Conservation (phyloP, 2,113 vertebrate species). For the Gymnorhina tibicen region DNA sequence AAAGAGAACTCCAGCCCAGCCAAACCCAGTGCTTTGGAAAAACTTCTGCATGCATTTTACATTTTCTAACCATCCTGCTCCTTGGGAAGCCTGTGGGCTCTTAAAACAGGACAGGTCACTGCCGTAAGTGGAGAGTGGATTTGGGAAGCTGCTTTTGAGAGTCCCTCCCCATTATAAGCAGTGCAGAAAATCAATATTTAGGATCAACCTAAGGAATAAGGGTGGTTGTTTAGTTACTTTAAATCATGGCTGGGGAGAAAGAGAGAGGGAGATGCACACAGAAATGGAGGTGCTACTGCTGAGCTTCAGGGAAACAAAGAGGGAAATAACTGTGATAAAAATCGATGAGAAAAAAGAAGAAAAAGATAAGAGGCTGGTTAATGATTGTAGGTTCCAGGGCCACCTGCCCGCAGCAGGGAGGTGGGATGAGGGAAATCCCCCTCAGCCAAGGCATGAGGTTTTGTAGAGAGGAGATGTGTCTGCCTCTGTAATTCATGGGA, state of each 20-base stretch:
- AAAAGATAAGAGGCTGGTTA: neutral
- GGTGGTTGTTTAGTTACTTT: neutral
- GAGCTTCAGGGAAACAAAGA: neutral
- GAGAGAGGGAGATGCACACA: neutral
- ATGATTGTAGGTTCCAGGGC: neutral
- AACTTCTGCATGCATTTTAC: neutral
- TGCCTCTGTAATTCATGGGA: neutral
- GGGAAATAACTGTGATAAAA: neutral
- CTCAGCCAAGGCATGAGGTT: neutral
- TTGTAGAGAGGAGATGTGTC: neutral
- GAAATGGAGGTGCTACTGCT: neutral
- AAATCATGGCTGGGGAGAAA: neutral
- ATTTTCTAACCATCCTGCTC: neutral
- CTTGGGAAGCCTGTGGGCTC: neutral
- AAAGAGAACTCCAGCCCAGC: neutral
- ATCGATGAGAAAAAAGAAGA: neutral
- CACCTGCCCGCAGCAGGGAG: neutral
- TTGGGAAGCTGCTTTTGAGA: neutral
- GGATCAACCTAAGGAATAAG: neutral
- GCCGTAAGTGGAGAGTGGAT: accelerated
- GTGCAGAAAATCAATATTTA: neutral
- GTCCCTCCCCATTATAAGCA: neutral
- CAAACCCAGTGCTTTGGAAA: neutral
- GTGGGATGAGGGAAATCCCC: neutral
- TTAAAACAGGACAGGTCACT: neutral